Evolutionary conservation across 1,140 invertebrate species (phyloP), one percentile per base, ranked within the genome.

Genomic region (Diorhabda elongata): DNA sequence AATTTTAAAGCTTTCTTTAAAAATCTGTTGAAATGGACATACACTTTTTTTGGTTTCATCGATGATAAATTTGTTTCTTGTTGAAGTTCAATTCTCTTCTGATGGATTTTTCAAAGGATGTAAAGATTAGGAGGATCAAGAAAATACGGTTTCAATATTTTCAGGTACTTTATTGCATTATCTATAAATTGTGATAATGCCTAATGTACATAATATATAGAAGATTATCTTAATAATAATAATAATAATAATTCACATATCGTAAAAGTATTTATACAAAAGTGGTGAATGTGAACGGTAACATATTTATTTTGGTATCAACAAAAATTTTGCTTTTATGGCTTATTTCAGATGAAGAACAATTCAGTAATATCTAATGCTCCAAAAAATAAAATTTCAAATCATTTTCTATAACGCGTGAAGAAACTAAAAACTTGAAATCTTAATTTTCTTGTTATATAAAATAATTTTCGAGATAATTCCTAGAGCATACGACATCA

Each of bases 211-310:
- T 52, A 52, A n/a, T 52, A 52, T 52, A 52, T 52, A 52, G 6
- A 52, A 52, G 47, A 52, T 52, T 52, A 52, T 52, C n/a, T n/a
- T 52, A 52, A n/a, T 52, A 26, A 26, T 26, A 26, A n/a, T 52
- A 26, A 26, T 26, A 26, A 26, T 26, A 52, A 52, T 52, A 52
- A 52, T 52, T 52, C 47, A 52, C 47, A 52, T 52, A 52, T 52
- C n/a, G n/a, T 52, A 52, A 52, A 52, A 52, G 47, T 52, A 52
- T 52, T 52, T 52, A 52, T 52, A 52, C 47, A 52, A 52, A 52
- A 52, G 47, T 52, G 47, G 47, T 52, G n/a, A 52, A 52, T 52
- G 26, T 52, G n/a, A 8, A 52, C 47, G 47, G 47, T 52, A 52
- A 52, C 47, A 52, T 52, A 8, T 52, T 52, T 52, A 6, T 52